A percentile compares a stretch with the other conserved stretches of the same genome.
Evolutionary conservation across 1,140 invertebrate species (phyloP).

Genomic region (Leptopilina boulardi): DNA sequence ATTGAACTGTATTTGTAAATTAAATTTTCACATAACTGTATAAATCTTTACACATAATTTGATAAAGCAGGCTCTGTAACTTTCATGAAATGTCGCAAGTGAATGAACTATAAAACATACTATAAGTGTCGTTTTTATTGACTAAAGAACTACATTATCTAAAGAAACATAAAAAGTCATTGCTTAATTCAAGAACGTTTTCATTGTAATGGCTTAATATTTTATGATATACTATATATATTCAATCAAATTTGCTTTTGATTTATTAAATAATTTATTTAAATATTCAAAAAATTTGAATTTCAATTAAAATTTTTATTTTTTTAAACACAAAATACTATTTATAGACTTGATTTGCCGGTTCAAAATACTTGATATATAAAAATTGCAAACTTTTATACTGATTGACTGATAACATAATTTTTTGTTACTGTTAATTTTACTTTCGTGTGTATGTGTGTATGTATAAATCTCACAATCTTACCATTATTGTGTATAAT

Average conservation of each 20-base stretch:
- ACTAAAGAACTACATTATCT: background rate
- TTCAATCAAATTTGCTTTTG: no score
- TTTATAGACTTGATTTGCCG: background rate
- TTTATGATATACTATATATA: no score
- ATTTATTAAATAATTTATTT: no score
- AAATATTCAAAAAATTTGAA: no score
- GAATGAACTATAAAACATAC: conserved; percentile 28
- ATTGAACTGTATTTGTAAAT: background rate
- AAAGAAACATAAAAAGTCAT: conserved; percentile 1
- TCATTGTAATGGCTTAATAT: background rate
- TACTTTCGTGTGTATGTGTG: background rate
- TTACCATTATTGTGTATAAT: conserved; percentile 6
- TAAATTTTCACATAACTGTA: background rate
- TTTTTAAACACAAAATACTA: background rate
- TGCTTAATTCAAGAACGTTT: background rate
- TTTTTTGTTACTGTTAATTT: background rate
- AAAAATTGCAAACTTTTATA: background rate
- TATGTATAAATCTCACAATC: background rate
- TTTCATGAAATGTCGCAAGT: conserved; percentile 19
- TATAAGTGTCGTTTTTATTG: conserved; percentile 21
- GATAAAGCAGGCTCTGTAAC: conserved; percentile 3
- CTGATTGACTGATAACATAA: background rate
- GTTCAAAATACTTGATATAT: background rate
- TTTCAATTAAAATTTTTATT: background rate
- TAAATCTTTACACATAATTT: conserved; percentile 19